These are phyloP conservation scores for Cyanocitta stelleri DNA, from an alignment of 2,113 vertebrate species.

Conservation along the genomic window DNA sequence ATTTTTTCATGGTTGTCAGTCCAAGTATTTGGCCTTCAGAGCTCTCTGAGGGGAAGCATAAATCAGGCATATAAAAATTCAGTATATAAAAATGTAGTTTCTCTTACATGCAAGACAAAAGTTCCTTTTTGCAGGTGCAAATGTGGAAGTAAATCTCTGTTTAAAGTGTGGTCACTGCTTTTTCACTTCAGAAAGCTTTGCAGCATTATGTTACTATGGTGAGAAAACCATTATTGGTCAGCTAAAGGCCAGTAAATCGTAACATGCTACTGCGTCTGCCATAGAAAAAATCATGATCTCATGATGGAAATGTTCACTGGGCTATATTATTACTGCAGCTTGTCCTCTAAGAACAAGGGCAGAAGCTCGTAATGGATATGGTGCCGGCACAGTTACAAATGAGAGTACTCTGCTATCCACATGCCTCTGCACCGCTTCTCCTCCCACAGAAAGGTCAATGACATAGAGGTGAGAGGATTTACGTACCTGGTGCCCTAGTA, in stretches of 20 bases:
- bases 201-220: not conserved
- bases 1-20: slow-evolving; percentile 59
- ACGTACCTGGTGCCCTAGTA: not conserved
- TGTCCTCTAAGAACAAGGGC: slow-evolving; percentile 47
- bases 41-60: not conserved
- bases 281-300: slow-evolving; percentile 29
- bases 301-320: slow-evolving; percentile 24
- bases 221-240: not conserved
- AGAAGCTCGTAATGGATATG: slow-evolving; percentile 11
- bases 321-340: slow-evolving; percentile 37
- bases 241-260: not conserved
- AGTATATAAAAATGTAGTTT: not conserved
- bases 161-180: not conserved
- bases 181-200: not conserved
- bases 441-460: slow-evolving; percentile 59
- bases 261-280: not conserved
- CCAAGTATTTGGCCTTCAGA: slow-evolving; percentile 23
- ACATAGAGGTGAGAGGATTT: slow-evolving; percentile 39
- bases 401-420: not conserved
- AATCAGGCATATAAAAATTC: slow-evolving; percentile 20
- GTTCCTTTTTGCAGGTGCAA: not conserved
- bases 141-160: not conserved
- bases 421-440: not conserved
- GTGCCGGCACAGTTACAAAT: not conserved
- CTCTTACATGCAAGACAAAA: not conserved